Conservation (phyloP, 2,888 invertebrate genomes). For the Parnassius mnemosyne region DNA sequence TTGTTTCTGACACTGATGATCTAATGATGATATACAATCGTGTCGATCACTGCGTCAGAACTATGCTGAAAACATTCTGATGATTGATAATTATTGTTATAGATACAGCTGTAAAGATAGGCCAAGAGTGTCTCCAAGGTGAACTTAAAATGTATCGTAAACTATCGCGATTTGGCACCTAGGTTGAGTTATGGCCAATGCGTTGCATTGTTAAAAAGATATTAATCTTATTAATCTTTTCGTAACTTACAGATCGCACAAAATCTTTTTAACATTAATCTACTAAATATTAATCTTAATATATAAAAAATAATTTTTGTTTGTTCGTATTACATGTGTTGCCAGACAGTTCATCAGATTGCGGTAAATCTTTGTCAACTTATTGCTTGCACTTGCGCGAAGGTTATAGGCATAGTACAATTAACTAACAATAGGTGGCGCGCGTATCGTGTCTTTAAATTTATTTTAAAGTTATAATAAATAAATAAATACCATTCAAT, state of each 20-base stretch:
- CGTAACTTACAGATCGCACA: conserved; percentile 26
- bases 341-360: too few species aligned
- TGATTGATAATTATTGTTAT: conserved; percentile 68
- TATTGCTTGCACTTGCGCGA: too few species aligned
- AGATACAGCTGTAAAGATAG: conserved; percentile 62
- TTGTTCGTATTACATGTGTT: too few species aligned
- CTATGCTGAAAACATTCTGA: conserved; percentile 33
- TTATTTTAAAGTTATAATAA: too few species aligned
- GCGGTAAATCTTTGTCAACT: too few species aligned
- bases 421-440: too few species aligned
- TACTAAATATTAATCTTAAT: too few species aligned
- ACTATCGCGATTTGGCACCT: conserved; percentile 56
- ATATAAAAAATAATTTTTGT: too few species aligned
- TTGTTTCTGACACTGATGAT: conserved; percentile 40
- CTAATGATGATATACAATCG: conserved; percentile 47
- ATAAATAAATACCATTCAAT: too few species aligned
- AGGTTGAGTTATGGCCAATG: conserved; percentile 47
- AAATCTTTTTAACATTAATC: not conserved
- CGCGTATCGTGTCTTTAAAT: too few species aligned
- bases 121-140: conserved; percentile 57
- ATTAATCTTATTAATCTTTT: conserved; percentile 45
- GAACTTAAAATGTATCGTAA: conserved; percentile 65
- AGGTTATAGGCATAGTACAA: too few species aligned
- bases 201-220: conserved; percentile 46
- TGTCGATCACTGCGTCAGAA: conserved; percentile 40